Base-by-base conservation (phyloP, 1,140 invertebrate genomes). In the Melitaea cinxia region DNA sequence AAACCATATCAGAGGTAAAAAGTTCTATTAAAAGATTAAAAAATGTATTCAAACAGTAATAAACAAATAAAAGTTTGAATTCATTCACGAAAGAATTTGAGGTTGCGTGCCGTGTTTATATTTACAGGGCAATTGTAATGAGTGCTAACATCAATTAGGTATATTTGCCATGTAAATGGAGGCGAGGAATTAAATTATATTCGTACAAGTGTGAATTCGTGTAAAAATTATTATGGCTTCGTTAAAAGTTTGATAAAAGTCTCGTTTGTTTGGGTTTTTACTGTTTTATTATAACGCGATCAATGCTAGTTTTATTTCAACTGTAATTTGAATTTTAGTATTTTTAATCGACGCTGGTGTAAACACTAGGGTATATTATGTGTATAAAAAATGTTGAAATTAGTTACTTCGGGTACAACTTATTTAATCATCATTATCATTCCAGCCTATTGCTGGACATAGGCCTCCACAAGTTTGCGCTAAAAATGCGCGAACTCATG, bases 91-190 rank as follows among this genome's bases (percentile, higher is more conserved):
- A 70, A 72, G 52, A 68, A 71, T 68, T 50, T 26, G 64, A 12
- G 39, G 57, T 69, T 45, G 70, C 68, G 73, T 67, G 66, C 69
- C 60, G 65, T 73, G 19, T 57, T 57, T 56, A 26, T 56, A 53
- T 56, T 64, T 64, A 56, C 73, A 74, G 63, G 63, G 26, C 75
- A 73, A 80, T 80, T 78, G 67, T 80, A 78, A 81, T 78, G 72
- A 80, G 72, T 77, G 75, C 70, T 65, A 71, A 75, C 77, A 73
- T 74, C 79, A 80, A 82, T 80, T 83, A 80, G 75, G 66, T 70
- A 65, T 72, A 71, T 80, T 83, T 80, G 75, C 68, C 57, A 66
- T 75, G 70, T 71, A 65, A 71, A 68, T 63, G 68, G 68, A 73
- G 60, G 77, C 74, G 65, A 65, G 64, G 70, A 77, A 78, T 77